Conservation (phyloP, 2,888 invertebrate species). For the Troides oblongomaculatus region DNA sequence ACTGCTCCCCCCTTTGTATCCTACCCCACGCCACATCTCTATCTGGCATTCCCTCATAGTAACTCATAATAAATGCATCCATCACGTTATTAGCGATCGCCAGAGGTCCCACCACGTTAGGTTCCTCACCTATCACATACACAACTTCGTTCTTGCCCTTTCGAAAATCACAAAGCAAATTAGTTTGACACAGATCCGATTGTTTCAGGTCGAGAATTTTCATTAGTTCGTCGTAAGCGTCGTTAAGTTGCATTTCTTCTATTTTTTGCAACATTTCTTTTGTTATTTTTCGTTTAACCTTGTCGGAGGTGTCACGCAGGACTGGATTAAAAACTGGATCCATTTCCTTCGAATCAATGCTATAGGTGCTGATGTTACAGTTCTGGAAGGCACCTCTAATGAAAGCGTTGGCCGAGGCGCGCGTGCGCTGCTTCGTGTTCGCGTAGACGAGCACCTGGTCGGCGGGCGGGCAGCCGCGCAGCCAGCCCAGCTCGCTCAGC, state of each 20-base stretch:
- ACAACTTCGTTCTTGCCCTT: slow-evolving; percentile 42
- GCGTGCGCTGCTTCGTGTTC: slow-evolving; percentile 58
- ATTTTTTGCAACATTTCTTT: slow-evolving; percentile 53
- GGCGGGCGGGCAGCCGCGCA: slow-evolving; percentile 45
- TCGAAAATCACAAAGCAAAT: slow-evolving; percentile 50
- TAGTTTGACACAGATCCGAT: slow-evolving; percentile 48
- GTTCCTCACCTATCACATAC: slow-evolving; percentile 48
- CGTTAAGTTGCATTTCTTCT: slow-evolving; percentile 40
- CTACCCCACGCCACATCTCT: slow-evolving; percentile 61
- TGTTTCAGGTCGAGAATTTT: slow-evolving; percentile 52
- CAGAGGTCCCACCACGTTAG: slow-evolving; percentile 53
- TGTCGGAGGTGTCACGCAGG: slow-evolving; percentile 44
- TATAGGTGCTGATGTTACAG: slow-evolving; percentile 49
- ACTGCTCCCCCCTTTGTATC: slow-evolving; percentile 46
- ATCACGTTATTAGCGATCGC: slow-evolving; percentile 47
- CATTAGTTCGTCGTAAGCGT: slow-evolving; percentile 47
- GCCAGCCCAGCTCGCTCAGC: slow-evolving; percentile 49
- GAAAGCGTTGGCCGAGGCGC: slow-evolving; percentile 55
- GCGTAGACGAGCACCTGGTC: slow-evolving; percentile 52
- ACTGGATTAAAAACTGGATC: slow-evolving; percentile 56
- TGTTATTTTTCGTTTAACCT: slow-evolving; percentile 40
- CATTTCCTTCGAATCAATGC: slow-evolving; percentile 41
- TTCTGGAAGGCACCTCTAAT: slow-evolving; percentile 49
- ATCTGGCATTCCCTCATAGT: slow-evolving; percentile 54
- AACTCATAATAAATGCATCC: slow-evolving; percentile 64